Evolutionary conservation across 2,888 invertebrate species (phyloP).

Genomic region (Caenorhabditis sp.): DNA sequence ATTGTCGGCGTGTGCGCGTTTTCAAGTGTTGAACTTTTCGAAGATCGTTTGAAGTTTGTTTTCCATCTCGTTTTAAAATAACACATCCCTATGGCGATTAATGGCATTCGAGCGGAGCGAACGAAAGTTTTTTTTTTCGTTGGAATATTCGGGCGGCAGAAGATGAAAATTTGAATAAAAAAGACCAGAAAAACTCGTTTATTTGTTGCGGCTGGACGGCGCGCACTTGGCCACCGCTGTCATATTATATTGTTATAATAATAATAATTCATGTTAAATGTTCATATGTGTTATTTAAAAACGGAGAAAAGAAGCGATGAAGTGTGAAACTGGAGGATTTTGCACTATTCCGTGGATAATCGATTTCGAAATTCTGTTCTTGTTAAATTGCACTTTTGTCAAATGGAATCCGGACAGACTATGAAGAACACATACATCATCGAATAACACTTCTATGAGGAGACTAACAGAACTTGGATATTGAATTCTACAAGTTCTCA

Average conservation of each 20-base stretch:
- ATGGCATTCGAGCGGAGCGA: background rate
- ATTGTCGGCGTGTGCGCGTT: background rate
- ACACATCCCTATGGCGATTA: background rate
- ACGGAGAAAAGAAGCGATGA: background rate
- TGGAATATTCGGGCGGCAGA: background rate
- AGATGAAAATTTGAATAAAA: background rate
- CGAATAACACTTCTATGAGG: too few relatives aligned
- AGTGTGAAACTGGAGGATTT: background rate
- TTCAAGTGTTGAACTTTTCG: background rate
- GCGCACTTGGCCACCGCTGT: background rate
- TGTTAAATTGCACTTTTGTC: too few relatives aligned
- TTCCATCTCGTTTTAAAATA: too few relatives aligned
- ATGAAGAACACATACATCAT: too few relatives aligned
- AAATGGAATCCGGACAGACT: too few relatives aligned
- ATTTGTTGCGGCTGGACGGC: background rate
- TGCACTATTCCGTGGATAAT: background rate
- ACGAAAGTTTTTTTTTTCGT: background rate
- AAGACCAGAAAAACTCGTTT: slow-evolving; percentile 1
- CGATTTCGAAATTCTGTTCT: too few relatives aligned
- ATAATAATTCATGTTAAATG: background rate
- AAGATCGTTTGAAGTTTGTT: too few relatives aligned
- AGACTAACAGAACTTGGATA: too few relatives aligned
- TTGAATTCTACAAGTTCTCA: too few relatives aligned
- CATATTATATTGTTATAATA: background rate
- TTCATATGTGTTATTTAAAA: background rate